phyloP scores from a whole-genome alignment of 2,797 vertebrate species.

The Dryobates pubescens region DNA sequence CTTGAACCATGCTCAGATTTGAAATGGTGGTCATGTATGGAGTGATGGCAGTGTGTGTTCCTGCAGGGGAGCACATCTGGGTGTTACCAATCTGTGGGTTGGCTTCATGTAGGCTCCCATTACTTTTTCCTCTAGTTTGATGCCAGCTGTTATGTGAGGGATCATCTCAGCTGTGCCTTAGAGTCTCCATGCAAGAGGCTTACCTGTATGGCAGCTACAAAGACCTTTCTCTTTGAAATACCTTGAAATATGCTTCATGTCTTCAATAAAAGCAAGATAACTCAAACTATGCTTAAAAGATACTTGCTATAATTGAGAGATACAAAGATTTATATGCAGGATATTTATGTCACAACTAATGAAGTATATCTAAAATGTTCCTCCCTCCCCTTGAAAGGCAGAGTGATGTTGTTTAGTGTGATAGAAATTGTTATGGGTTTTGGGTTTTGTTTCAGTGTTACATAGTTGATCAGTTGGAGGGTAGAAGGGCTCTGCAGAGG shows the following conservation, averaged over 20 bases:
- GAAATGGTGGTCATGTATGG: neutral
- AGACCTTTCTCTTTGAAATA: neutral
- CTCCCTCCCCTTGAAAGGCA: neutral
- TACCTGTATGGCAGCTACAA: neutral
- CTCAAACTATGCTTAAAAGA: neutral
- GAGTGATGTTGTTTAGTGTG: neutral
- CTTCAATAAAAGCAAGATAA: neutral
- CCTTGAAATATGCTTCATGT: neutral
- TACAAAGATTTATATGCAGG: neutral
- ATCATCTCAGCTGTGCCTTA: neutral
- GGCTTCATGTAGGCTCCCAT: neutral
- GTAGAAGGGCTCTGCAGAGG: too few relatives aligned
- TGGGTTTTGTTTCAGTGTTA: neutral
- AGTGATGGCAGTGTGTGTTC: neutral
- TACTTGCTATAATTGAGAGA: neutral
- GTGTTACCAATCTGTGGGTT: neutral
- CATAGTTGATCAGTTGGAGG: too few relatives aligned
- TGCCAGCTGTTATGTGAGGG: neutral
- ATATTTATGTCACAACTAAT: neutral
- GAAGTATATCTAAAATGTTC: neutral
- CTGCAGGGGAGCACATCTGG: neutral
- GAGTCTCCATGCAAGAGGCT: neutral
- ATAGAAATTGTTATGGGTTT: neutral
- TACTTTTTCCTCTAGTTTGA: neutral
- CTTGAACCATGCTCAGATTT: neutral